Conservation (phyloP, 2,888 invertebrate genomes). For the Lumbricus terrestris region DNA sequence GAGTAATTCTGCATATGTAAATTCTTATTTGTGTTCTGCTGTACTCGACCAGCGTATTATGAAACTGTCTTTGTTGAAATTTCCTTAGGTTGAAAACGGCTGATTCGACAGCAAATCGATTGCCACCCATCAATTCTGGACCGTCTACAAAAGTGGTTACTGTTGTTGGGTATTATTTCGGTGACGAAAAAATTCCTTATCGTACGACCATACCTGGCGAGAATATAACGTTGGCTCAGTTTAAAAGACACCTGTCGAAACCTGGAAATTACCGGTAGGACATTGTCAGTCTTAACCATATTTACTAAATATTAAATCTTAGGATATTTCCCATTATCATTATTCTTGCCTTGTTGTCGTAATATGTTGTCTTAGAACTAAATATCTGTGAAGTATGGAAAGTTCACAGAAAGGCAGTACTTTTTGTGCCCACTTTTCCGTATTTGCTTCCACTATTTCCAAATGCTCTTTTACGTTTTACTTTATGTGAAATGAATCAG, state of each 20-base stretch:
- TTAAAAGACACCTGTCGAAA: slow-evolving; percentile 89
- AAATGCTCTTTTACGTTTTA: no score
- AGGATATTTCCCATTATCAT: not conserved
- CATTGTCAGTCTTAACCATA: not conserved
- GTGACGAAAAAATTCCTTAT: slow-evolving; percentile 90
- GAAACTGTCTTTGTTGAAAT: not conserved
- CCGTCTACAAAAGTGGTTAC: slow-evolving; percentile 42
- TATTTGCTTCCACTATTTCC: not conserved
- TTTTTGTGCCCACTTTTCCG: not conserved
- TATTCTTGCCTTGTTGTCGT: not conserved
- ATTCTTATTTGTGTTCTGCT: not conserved
- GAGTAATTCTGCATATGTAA: not conserved
- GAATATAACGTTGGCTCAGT: slow-evolving; percentile 78
- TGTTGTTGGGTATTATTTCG: slow-evolving; percentile 80
- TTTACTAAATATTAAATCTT: not conserved
- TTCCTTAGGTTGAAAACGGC: not conserved
- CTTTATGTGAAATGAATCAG: not conserved
- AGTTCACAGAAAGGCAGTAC: not conserved
- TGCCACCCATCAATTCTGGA: not conserved
- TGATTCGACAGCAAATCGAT: not conserved
- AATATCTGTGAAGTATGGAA: not conserved
- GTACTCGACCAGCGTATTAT: not conserved
- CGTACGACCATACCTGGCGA: slow-evolving; percentile 81
- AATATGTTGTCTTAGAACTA: not conserved
- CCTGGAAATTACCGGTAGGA: slow-evolving; percentile 84